These are phyloP conservation scores for Cosmia pyralina DNA, from an alignment of 2,888 invertebrate genomes.

Conservation along the genomic window DNA sequence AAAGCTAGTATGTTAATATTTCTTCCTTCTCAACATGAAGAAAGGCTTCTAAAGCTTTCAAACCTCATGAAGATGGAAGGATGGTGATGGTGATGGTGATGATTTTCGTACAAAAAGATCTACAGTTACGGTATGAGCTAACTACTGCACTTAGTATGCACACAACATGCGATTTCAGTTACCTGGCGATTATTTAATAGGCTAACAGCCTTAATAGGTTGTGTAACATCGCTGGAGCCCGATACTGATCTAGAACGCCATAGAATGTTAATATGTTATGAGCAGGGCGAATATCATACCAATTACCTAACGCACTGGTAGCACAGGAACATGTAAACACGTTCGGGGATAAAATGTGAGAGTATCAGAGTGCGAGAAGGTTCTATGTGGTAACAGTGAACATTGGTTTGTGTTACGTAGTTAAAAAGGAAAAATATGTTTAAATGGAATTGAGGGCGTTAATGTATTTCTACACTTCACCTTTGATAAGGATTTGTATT, in stretches of 20 bases:
- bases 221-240: conserved; percentile 43
- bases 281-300: conserved; percentile 43
- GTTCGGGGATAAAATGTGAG: conserved; percentile 17
- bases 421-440: no score
- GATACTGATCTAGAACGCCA: conserved; percentile 59
- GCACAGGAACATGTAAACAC: conserved; percentile 25
- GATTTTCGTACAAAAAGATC: not conserved
- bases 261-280: conserved; percentile 58
- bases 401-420: no score
- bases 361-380: no score
- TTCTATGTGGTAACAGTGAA: no score
- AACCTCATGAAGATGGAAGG: no score
- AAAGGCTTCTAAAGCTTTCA: no score
- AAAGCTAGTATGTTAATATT: no score
- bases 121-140: not conserved
- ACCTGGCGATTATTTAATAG: conserved; percentile 55
- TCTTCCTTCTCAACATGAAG: no score
- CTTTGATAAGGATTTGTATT: no score
- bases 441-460: no score
- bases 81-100: no score
- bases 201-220: conserved; percentile 40
- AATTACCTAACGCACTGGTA: conserved; percentile 38
- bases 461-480: no score
- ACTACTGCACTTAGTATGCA: not conserved
- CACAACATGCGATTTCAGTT: conserved; percentile 13